Conservation (phyloP, 2,113 vertebrate genomes). For the Arenaria interpres region DNA sequence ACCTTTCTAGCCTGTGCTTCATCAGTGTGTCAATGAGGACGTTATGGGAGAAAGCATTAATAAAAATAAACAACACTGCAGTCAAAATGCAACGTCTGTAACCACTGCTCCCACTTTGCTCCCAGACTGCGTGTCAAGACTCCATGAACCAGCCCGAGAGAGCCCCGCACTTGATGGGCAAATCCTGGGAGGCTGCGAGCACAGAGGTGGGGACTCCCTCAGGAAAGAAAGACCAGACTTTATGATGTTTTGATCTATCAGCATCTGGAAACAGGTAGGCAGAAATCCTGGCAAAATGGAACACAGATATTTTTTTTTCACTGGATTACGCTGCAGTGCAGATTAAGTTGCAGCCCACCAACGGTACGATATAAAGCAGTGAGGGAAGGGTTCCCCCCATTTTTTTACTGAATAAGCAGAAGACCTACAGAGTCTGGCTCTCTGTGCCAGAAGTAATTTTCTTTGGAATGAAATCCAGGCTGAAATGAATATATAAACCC, state of each 20-base stretch:
- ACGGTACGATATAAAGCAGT: neutral
- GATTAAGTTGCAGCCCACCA: neutral
- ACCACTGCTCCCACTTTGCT: neutral
- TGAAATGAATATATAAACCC: neutral
- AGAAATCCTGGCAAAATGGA: neutral
- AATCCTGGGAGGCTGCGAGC: neutral
- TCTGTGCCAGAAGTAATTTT: neutral
- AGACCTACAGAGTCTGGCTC: neutral
- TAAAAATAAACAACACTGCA: neutral
- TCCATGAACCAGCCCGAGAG: accelerated
- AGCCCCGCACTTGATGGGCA: accelerated
- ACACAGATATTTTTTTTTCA: neutral
- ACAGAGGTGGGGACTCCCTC: neutral
- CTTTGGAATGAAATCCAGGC: neutral
- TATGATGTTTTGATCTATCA: neutral
- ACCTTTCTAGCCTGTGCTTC: neutral
- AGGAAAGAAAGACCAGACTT: neutral
- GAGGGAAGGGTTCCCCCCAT: neutral
- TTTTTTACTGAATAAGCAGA: neutral
- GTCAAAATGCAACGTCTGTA: neutral
- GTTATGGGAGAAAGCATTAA: neutral
- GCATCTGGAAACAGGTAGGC: neutral
- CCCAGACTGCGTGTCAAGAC: neutral
- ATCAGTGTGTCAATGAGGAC: neutral
- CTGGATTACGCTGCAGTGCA: neutral